Conservation (phyloP, 2,888 invertebrate species). For the Automeris io region DNA sequence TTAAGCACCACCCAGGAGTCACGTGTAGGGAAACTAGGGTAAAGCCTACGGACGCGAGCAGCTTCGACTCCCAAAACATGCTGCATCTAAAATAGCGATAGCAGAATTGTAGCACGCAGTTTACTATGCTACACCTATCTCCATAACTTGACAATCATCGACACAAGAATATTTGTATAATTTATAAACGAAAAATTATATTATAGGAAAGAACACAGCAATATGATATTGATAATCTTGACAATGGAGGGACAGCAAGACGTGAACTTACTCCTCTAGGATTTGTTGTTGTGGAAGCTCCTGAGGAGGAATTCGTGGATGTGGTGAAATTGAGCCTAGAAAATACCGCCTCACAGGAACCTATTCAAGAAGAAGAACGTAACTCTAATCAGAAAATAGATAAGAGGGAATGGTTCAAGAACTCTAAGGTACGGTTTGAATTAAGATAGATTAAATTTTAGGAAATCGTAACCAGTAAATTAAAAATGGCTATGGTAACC, state of each 20-base stretch:
- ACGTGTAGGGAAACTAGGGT: too few species aligned
- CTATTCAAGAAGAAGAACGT: conserved; percentile 3
- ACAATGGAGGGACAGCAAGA: not conserved
- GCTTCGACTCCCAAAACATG: too few species aligned
- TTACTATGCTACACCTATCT: too few species aligned
- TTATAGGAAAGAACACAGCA: not conserved
- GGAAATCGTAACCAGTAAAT: too few species aligned
- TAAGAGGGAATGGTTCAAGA: conserved; percentile 11
- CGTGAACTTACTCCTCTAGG: not conserved
- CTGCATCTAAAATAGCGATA: too few species aligned
- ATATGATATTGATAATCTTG: not conserved
- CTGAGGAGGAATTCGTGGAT: not conserved
- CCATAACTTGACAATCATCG: too few species aligned
- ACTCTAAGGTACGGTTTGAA: conserved; percentile 13
- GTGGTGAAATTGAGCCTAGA: not conserved
- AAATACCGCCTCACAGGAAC: not conserved
- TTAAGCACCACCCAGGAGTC: too few species aligned
- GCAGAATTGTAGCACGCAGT: too few species aligned
- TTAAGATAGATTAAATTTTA: not conserved
- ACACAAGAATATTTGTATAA: too few species aligned
- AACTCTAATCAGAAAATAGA: not conserved
- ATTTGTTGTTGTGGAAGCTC: not conserved
- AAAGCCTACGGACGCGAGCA: too few species aligned
- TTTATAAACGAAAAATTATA: not conserved
- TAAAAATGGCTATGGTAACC: too few species aligned